These are phyloP conservation scores for Epiblema foenella DNA, from an alignment of 2,888 invertebrate species.

Conservation along the genomic window DNA sequence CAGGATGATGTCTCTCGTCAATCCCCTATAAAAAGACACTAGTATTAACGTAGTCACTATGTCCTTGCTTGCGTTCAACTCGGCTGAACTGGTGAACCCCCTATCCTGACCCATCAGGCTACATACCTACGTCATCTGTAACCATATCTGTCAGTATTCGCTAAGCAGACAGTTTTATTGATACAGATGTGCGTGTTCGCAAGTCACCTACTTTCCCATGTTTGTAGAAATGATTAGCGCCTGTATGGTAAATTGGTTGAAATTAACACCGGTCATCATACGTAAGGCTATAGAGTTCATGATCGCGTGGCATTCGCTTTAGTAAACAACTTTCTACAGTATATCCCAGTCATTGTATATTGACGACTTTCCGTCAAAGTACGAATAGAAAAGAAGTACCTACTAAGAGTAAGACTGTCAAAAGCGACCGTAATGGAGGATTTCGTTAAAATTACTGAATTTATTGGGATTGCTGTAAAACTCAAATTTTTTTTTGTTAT, in stretches of 20 bases:
- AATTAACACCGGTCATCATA: slow-evolving; percentile 32
- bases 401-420: not conserved
- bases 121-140: no score
- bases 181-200: slow-evolving; percentile 54
- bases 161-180: no score
- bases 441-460: not conserved
- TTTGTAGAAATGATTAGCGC: slow-evolving; percentile 71
- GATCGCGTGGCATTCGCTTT: slow-evolving; percentile 12
- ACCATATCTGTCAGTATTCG: no score
- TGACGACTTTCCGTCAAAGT: not conserved
- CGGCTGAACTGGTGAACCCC: no score
- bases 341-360: not conserved
- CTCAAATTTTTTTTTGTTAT: no score
- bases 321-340: slow-evolving; percentile 33
- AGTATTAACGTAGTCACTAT: no score
- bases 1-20: no score
- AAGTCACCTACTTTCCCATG: slow-evolving; percentile 69
- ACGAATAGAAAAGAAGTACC: not conserved
- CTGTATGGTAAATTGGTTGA: slow-evolving; percentile 65
- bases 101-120: no score
- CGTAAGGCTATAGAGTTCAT: slow-evolving; percentile 13
- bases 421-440: not conserved
- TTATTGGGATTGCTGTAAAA: no score
- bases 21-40: no score
- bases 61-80: no score